Evolutionary conservation across 1,140 invertebrate genomes (phyloP), one percentile per base, ranked within the genome.

Genomic region (Solenopsis fugax): DNA sequence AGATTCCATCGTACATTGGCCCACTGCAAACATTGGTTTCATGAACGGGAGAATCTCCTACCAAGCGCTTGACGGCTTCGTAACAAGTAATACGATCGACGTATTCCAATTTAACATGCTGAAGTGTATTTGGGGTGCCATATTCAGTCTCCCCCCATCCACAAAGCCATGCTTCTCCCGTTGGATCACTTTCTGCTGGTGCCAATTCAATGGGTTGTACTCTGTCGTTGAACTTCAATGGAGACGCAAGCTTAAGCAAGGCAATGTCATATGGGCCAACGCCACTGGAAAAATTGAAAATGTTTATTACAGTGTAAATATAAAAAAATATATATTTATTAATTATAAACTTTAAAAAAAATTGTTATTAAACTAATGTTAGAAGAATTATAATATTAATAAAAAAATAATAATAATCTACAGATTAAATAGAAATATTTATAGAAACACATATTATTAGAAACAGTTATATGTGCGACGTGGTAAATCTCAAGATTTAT

Each of bases 231-330:
- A 96, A 95, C 6, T 34, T 90, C 37, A 93, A 62, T 1, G 92
- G 94, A 29, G 92, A 93, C n/a, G 92, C 91, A 13, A 97, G 93
- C 81, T 95, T 96, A n/a, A 97, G 91, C 1, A 97, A 75, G 29
- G 96, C 97, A 85, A 97, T 96, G 88, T 97, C 97, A 80, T 96
- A 96, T 16, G 95, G 95, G 18, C 93, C 95, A 0, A 96, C 96
- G 12, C 94, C 93, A 4, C 94, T 95, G 41, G 29, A 41, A 41
- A 41, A 41, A 41, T 16, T 1, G 29, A 29, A 60, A 56, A 37
- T 76, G 21, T 56, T 16, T n/a, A 50, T 24, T 41, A 7, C 4
- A 41, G 4, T 41, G 7, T 41, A 41, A 41, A 41, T 41, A 41
- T 41, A 41, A 7, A 41, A 41, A 41, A 6, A 41, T 37, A 37